A percentile compares a stretch with the other conserved stretches of the same genome.
Conservation (phyloP, 2,888 invertebrate genomes). For the Lepas anatifera region DNA sequence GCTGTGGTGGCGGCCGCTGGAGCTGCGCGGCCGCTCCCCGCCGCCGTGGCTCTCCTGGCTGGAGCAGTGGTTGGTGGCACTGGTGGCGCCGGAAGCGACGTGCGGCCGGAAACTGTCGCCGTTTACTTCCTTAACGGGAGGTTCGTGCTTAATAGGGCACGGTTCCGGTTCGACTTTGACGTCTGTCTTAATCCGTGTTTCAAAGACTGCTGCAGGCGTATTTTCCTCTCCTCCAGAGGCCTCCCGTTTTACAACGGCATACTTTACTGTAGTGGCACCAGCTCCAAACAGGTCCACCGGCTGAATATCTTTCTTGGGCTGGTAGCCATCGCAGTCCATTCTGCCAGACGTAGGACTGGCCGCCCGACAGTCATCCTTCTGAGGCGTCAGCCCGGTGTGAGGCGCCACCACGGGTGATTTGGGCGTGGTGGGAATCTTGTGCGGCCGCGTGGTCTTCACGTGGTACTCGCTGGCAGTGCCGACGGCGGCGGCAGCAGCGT, state of each 20-base stretch:
- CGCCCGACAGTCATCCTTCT: constrained; percentile 31
- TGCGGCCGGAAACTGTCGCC: constrained; percentile 35
- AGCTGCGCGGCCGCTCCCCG: constrained; percentile 22
- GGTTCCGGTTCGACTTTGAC: no score
- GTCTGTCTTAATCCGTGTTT: no score
- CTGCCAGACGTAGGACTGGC: constrained; percentile 30
- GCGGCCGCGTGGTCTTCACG: background rate
- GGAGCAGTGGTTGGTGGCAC: constrained; percentile 34
- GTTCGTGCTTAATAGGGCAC: no score
- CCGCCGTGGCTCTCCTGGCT: constrained; percentile 32
- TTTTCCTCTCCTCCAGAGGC: no score
- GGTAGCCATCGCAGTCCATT: constrained; percentile 26
- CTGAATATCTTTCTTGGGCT: constrained; percentile 26
- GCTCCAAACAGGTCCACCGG: background rate
- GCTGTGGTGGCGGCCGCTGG: constrained; percentile 25
- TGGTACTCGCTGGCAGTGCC: background rate
- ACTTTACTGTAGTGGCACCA: no score
- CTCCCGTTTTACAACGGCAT: no score
- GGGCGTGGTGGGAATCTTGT: constrained; percentile 16
- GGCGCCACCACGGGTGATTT: no score
- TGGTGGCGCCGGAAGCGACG: constrained; percentile 34
- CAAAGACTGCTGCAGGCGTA: no score
- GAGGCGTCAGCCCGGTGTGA: constrained; percentile 30
- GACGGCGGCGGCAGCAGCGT: no score
- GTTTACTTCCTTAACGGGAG: no score